These are phyloP conservation scores for Peromyscus maniculatus DNA, from an alignment of 2,113 vertebrate species.

Conservation along the genomic window DNA sequence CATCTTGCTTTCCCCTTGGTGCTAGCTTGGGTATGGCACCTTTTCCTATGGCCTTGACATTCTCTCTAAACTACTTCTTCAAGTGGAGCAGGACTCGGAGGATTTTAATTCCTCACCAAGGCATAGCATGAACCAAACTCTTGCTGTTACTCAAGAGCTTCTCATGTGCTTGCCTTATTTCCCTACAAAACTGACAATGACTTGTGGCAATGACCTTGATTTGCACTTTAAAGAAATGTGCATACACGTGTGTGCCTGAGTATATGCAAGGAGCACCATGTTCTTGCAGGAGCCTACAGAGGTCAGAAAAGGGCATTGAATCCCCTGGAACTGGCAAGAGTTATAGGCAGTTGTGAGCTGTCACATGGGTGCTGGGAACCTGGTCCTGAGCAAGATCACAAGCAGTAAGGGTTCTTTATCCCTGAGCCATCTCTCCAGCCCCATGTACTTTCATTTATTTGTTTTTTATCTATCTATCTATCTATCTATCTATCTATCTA, in stretches of 20 bases:
- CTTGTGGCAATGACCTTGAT: conserved; percentile 11
- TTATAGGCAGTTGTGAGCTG: background rate
- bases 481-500: background rate
- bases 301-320: background rate
- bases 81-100: conserved; percentile 6
- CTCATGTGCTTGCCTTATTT: background rate
- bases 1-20: background rate
- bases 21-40: background rate
- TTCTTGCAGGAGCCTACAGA: background rate
- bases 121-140: background rate
- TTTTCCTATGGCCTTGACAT: background rate
- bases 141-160: background rate
- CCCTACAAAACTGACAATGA: background rate
- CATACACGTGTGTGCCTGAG: background rate
- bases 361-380: background rate
- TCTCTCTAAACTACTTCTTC: background rate
- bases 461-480: background rate
- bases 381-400: background rate
- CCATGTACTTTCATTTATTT: too few species aligned
- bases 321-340: background rate
- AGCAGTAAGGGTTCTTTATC: background rate
- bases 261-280: background rate
- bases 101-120: conserved; percentile 18
- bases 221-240: background rate
- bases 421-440: background rate